Evolutionary conservation across 2,888 invertebrate species (phyloP).

Genomic region (Drosophila mimetica): DNA sequence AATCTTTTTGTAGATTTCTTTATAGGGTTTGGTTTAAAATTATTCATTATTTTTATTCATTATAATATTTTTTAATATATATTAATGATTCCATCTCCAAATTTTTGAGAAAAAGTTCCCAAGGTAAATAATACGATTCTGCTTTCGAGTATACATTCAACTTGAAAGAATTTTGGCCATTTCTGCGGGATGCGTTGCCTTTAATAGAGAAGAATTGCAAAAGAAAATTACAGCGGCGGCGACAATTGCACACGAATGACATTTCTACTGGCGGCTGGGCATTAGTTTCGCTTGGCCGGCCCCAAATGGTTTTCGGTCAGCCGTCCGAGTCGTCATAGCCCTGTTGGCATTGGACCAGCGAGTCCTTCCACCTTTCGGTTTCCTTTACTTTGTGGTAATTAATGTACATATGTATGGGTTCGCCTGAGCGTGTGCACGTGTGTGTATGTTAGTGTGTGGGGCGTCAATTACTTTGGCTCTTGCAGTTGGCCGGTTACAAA

Average conservation of each 20-base stretch:
- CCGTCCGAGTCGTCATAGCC: slow-evolving; percentile 45
- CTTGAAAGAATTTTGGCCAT: background rate
- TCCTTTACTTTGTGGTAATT: slow-evolving; percentile 63
- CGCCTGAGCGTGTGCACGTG: slow-evolving; percentile 1
- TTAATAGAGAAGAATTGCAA: slow-evolving; percentile 14
- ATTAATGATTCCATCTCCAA: background rate
- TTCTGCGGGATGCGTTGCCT: slow-evolving; percentile 8
- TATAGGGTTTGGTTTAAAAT: too few species aligned
- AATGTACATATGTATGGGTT: slow-evolving; percentile 53
- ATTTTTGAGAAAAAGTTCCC: too few species aligned
- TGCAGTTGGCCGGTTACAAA: slow-evolving; percentile 68
- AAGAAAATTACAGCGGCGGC: slow-evolving; percentile 9
- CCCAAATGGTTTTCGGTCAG: slow-evolving; percentile 61
- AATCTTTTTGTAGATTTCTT: too few species aligned
- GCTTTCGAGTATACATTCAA: background rate
- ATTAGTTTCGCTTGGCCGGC: slow-evolving; percentile 72
- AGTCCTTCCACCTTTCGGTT: slow-evolving; percentile 15
- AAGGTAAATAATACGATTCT: background rate
- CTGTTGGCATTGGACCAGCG: slow-evolving; percentile 15
- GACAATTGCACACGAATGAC: slow-evolving; percentile 32
- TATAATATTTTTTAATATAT: background rate
- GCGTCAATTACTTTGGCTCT: slow-evolving; percentile 69
- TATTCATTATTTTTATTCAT: too few species aligned
- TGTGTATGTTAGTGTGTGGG: slow-evolving; percentile 4
- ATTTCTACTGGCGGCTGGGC: slow-evolving; percentile 59